These are phyloP conservation scores for Heliocidaris erythrogramma DNA, from an alignment of 35 echinoderm and acorn worm species.

Conservation along the genomic window DNA sequence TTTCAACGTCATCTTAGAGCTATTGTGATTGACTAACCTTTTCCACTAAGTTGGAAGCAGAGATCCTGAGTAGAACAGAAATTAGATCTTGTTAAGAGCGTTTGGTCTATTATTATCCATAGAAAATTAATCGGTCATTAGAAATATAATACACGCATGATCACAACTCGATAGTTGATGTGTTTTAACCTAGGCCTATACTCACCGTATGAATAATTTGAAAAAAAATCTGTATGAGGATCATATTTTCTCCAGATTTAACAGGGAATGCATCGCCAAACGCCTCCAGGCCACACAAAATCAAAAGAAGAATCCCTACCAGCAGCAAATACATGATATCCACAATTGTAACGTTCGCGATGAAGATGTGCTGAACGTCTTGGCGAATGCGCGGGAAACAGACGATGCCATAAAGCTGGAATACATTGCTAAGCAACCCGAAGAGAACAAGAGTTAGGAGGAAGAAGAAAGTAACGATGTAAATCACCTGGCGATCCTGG, in stretches of 20 bases:
- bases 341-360: background rate
- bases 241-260: background rate
- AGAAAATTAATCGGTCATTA: no score
- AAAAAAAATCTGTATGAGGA: background rate
- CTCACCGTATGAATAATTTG: constrained; percentile 17
- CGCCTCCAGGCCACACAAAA: background rate
- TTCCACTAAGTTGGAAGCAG: no score
- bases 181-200: background rate
- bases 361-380: background rate
- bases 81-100: no score
- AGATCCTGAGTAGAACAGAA: no score
- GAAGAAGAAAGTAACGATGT: background rate
- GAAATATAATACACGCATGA: no score
- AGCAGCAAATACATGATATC: background rate
- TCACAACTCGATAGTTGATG: no score
- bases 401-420: constrained; percentile 25
- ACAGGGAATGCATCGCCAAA: background rate
- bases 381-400: background rate
- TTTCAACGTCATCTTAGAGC: no score
- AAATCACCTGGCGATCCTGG: background rate
- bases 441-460: background rate
- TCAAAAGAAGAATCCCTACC: background rate
- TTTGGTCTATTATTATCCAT: no score
- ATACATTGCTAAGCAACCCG: background rate
- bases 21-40: no score